Base-by-base conservation (phyloP, 2,113 vertebrate species). In the Spea bombifrons region DNA sequence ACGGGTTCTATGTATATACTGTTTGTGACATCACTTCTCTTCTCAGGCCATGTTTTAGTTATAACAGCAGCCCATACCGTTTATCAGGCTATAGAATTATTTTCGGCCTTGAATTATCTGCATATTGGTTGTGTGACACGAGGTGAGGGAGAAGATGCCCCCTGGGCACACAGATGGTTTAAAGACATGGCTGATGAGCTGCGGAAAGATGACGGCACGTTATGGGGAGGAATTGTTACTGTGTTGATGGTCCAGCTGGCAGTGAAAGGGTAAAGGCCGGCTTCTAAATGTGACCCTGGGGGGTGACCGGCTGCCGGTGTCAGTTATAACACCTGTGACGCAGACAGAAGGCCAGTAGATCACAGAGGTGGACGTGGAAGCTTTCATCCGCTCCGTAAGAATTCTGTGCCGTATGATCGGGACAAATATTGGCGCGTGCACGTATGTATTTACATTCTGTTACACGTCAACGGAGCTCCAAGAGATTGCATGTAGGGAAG, bases 291-390 rank as follows among this genome's bases (percentile, higher is more conserved):
- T 8, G 43, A 15, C 5, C 66, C 43, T n/a, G n/a, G 45, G 12
- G 46, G 9, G 66, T 30, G 0, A 9, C 30, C 50, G 17, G 9
- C 70, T 72, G 50, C 50, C 15, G 30, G 48, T 72, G 70, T 72
- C 50, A 72, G 16, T 72, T 72, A 72, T n/a, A 48, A 66, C 61
- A 50, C 15, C 46, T 75, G 73, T 46, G 46, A 50, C n/a, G 4
- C 0, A 6, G 59, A 50, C n/a, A 75, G 65, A 75, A 75, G 73
- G 15, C 5, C 50, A 13, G 49, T 3, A 44, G 70, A 15, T 0
- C 15, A 16, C 61, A 7, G 57, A 1, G 50, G 6, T 52, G 50
- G 9, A 52, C 6, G 50, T 52, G 50, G 50, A 52, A 52, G 2
- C 50, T 52, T n/a, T 61, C 57, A 12, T 30, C 30, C 30, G 30